These are phyloP conservation scores for Graptemys geographica DNA, from an alignment of 2,797 vertebrate species.

Conservation along the genomic window DNA sequence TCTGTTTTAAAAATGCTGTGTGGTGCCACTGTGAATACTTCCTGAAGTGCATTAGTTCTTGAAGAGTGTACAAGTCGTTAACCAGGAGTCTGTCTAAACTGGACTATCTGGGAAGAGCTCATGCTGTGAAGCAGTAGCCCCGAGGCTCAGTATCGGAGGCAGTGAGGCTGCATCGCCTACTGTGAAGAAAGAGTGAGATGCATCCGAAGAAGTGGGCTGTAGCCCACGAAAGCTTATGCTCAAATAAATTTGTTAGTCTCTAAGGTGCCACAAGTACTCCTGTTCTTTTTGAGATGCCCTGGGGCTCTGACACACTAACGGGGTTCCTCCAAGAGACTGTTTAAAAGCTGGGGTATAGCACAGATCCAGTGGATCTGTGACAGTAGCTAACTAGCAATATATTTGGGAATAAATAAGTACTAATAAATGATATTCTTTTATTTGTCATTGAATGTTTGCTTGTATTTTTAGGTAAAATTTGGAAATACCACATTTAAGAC, in stretches of 20 bases:
- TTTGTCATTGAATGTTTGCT: not conserved
- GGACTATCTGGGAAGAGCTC: not conserved
- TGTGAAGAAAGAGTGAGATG: not conserved
- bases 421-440: not conserved
- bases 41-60: not conserved
- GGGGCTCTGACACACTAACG: too few relatives aligned
- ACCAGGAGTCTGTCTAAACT: not conserved
- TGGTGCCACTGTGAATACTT: not conserved
- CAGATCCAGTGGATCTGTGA: not conserved
- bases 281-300: not conserved
- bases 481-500: conserved; percentile 99
- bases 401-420: not conserved
- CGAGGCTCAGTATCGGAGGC: not conserved
- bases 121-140: not conserved
- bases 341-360: not conserved
- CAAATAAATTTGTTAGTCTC: too few relatives aligned
- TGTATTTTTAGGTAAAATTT: conserved; percentile 93
- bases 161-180: not conserved
- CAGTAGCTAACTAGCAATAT: not conserved
- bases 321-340: not conserved
- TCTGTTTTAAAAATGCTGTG: not conserved
- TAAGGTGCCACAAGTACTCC: too few relatives aligned
- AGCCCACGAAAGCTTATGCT: too few relatives aligned
- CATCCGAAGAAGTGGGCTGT: too few relatives aligned
- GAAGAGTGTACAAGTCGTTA: not conserved